phyloP scores from a whole-genome alignment of 2,888 invertebrate species.

The Cetonia aurata region DNA sequence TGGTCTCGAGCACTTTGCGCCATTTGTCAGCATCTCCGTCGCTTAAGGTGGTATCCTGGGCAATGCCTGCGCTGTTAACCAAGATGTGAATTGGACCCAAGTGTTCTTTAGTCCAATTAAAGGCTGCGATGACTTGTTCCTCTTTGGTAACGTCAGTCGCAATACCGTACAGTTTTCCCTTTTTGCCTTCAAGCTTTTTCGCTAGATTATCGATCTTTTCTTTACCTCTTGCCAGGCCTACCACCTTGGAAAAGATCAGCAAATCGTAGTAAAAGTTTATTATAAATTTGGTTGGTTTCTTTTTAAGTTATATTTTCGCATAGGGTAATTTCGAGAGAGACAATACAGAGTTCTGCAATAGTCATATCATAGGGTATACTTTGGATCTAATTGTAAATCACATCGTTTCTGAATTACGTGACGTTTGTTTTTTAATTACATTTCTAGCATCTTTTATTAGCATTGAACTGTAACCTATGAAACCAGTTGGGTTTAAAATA shows the following conservation, averaged over 20 bases:
- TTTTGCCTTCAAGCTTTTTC: constrained; percentile 41
- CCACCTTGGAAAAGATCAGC: constrained; percentile 50
- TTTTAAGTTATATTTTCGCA: too few relatives aligned
- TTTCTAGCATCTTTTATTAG: too few relatives aligned
- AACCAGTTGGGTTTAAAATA: too few relatives aligned
- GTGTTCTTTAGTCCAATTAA: constrained; percentile 50
- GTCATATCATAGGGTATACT: too few relatives aligned
- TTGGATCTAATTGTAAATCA: too few relatives aligned
- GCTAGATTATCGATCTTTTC: constrained; percentile 51
- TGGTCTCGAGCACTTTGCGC: constrained; percentile 53
- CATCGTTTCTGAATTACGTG: too few relatives aligned
- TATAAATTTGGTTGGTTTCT: background rate
- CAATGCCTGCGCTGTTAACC: constrained; percentile 55
- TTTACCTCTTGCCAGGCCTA: constrained; percentile 55
- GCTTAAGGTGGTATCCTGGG: constrained; percentile 47
- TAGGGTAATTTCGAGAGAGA: too few relatives aligned
- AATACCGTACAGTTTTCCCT: constrained; percentile 48
- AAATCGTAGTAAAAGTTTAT: background rate
- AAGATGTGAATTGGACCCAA: constrained; percentile 53
- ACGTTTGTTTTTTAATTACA: too few relatives aligned
- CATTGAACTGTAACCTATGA: too few relatives aligned
- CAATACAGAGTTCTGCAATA: too few relatives aligned
- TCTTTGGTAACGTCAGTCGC: constrained; percentile 53
- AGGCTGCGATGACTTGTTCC: constrained; percentile 52
- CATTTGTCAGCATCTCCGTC: constrained; percentile 53